Base-by-base conservation (phyloP, 1,140 invertebrate genomes). In the Calycopis cecrops region DNA sequence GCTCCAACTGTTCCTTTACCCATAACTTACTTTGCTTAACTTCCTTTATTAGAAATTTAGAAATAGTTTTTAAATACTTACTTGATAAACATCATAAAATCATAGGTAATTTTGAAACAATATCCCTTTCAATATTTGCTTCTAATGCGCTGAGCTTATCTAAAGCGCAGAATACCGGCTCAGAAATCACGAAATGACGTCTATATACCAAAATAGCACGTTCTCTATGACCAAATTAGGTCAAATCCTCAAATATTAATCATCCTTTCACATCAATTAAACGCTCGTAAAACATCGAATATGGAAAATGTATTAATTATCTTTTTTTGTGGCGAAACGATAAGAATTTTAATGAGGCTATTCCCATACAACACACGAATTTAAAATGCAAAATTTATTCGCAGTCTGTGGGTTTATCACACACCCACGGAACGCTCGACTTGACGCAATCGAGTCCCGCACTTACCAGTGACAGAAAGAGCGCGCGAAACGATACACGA, bases 371-470 rank as follows among this genome's bases (percentile, higher is more conserved):
- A 16, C 40, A 16, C 40, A 2, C 8, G 40, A 44, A 44, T 44
- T 44, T 28, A 28, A 28, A 44, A 44, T 44, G 40, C 40, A 44
- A 44, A 40, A 44, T 44, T 16, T 16, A 44, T 44, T 44, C 40
- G 40, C 17, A 28, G 6, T 44, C 16, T 12, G 40, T 44, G 40
- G 40, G 14, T 12, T 44, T 44, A 44, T 44, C 40, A 44, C 6
- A 28, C 21, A 16, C 40, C 40, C 17, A 17, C 40, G 2, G 21
- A 28, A 40, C n/a, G 9, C 38, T 40, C 12, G n/a, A 44, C 40
- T 44, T 17, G 40, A 44, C 40, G 6, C 40, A 14, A 14, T 14
- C 21, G 21, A 28, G 8, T 44, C 9, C 12, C 14, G 40, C 40
- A 8, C 40, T 28, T 28, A 28, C 21, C 40, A 44, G 40, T 44